Evolutionary conservation across 2,113 vertebrate genomes (phyloP).

Genomic region (Ctenomys sociabilis): DNA sequence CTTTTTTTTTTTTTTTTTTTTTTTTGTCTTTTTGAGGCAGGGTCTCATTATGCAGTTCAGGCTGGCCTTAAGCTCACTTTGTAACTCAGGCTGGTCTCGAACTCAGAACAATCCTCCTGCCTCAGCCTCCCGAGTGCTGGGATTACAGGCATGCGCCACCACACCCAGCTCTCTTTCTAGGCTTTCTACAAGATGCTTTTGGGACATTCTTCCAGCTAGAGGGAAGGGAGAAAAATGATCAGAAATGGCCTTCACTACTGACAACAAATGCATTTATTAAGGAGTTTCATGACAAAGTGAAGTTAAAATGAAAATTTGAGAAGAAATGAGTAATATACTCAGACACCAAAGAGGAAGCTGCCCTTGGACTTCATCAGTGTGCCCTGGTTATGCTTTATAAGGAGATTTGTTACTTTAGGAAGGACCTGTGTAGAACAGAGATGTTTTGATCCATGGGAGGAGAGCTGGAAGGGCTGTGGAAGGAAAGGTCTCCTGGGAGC

Average conservation of each 20-base stretch:
- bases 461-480: neutral
- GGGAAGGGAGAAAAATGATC: neutral
- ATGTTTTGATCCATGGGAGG: neutral
- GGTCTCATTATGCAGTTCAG: no score
- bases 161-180: neutral
- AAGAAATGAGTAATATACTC: neutral
- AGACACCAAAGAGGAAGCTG: neutral
- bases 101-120: no score
- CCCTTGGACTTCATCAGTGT: neutral
- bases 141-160: no score
- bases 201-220: neutral
- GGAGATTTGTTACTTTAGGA: neutral
- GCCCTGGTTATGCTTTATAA: neutral
- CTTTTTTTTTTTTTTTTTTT: no score
- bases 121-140: no score
- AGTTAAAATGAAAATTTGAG: neutral
- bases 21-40: no score
- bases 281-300: neutral
- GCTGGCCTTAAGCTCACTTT: no score
- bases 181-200: neutral
- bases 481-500: neutral
- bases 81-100: no score
- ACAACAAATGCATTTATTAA: neutral
- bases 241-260: neutral
- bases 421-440: neutral